Evolutionary conservation across 2,888 invertebrate genomes (phyloP).

Genomic region (Iselma pallidipennis): DNA sequence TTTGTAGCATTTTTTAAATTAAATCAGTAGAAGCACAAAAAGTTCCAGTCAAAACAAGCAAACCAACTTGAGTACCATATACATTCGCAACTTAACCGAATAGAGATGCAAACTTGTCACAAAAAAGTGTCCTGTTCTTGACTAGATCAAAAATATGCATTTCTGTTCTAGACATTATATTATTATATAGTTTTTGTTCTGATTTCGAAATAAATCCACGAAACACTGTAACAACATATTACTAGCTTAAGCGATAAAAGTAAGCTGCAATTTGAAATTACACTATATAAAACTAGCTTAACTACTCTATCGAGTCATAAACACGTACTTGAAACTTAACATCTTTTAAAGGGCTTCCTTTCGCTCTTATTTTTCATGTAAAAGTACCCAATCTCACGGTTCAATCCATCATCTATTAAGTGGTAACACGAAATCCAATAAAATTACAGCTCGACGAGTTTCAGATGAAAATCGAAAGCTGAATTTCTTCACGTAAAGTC

Average conservation of each 20-base stretch:
- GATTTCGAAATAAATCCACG: background rate
- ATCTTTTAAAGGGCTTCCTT: conserved; percentile 12
- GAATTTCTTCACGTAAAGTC: background rate
- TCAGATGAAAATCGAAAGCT: background rate
- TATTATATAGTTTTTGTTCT: background rate
- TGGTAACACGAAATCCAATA: background rate
- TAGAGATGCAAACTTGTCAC: background rate
- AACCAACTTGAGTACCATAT: too few species aligned
- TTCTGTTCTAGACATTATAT: background rate
- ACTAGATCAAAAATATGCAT: background rate
- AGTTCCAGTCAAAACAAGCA: too few species aligned
- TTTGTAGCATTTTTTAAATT: background rate
- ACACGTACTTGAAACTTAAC: conserved; percentile 21
- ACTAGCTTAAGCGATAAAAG: background rate
- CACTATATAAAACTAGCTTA: conserved; percentile 1
- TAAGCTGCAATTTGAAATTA: background rate
- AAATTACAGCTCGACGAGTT: background rate
- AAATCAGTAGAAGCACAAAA: too few species aligned
- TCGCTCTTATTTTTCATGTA: conserved; percentile 5
- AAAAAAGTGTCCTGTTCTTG: background rate
- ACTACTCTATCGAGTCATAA: conserved; percentile 14
- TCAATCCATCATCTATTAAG: background rate
- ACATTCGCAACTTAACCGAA: background rate
- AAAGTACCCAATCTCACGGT: background rate
- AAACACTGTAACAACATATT: background rate